Evolutionary conservation across 1,140 invertebrate species (phyloP), one percentile per base, ranked within the genome.

Genomic region (Phocides pigmalion): DNA sequence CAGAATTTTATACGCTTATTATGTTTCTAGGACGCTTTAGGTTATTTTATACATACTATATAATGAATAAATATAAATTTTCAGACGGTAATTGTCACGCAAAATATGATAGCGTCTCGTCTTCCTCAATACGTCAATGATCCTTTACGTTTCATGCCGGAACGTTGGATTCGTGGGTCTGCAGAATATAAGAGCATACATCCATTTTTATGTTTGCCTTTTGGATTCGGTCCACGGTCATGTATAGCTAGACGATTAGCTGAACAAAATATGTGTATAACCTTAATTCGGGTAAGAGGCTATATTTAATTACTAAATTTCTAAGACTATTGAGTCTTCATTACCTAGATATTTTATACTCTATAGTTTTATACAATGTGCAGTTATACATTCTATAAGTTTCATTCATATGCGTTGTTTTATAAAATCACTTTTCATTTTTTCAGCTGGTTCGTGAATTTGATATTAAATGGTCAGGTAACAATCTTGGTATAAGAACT

Each of bases 231-330:
- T 0, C 93, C 96, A 16, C 92, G 98, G 62, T 94, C 96, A 6
- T 99, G 98, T 72, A 97, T 98, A 46, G 98, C 97, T 1, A 93
- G 96, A 77, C 92, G 97, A 79, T 92, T 98, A 44, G 97, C 97
- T 4, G 97, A 98, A 79, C 97, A 98, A 87, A 97, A 97, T 85
- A 95, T 98, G 76, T 93, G 95, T 67, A 93, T 96, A 12, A 92
- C 96, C n/a, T 74, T 97, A 4, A 87, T 97, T 28, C 94, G 94
- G 84, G 97, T 97, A 94, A 89, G 9, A 16, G 25, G n/a, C n/a
- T n/a, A n/a, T n/a, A n/a, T n/a, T n/a, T n/a, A n/a, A n/a, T n/a
- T n/a, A n/a, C n/a, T n/a, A n/a, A n/a, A n/a, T n/a, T n/a, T n/a
- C n/a, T n/a, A n/a, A n/a, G n/a, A n/a, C n/a, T n/a, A n/a, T n/a